These are phyloP conservation scores for Holothuria leucospilota DNA, from an alignment of 53 echinoderm and acorn worm species.

Conservation along the genomic window DNA sequence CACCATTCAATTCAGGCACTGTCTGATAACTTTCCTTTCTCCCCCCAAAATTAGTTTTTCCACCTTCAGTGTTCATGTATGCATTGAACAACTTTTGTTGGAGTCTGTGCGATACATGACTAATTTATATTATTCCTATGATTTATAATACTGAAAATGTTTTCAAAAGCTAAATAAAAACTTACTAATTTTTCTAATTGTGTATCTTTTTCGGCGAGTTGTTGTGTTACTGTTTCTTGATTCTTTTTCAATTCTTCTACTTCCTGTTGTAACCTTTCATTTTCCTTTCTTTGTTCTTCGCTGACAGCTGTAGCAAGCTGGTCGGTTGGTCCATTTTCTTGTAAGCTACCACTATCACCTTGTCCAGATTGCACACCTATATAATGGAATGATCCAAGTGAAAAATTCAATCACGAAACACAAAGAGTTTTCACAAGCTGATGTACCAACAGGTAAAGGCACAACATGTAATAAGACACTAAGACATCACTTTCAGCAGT, in stretches of 20 bases:
- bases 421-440: no score
- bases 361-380: conserved; percentile 76
- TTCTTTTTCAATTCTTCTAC: conserved; percentile 59
- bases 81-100: no score
- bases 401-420: no score
- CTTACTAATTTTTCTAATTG: conserved; percentile 82
- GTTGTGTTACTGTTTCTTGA: conserved; percentile 53
- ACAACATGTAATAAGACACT: no score
- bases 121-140: background rate
- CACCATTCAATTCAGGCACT: no score
- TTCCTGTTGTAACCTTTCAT: conserved; percentile 49
- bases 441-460: no score
- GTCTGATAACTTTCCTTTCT: no score
- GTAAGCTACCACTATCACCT: conserved; percentile 52
- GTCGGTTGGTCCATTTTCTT: conserved; percentile 10
- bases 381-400: background rate
- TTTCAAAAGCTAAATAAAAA: background rate
- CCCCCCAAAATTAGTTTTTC: no score
- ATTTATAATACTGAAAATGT: background rate
- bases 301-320: background rate
- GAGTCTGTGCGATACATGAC: no score
- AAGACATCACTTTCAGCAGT: no score
- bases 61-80: no score
- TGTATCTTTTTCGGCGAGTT: conserved; percentile 73
- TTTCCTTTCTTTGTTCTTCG: conserved; percentile 44